These are phyloP conservation scores for Eupsittula cactorum DNA, from an alignment of 2,113 vertebrate genomes.

Conservation along the genomic window DNA sequence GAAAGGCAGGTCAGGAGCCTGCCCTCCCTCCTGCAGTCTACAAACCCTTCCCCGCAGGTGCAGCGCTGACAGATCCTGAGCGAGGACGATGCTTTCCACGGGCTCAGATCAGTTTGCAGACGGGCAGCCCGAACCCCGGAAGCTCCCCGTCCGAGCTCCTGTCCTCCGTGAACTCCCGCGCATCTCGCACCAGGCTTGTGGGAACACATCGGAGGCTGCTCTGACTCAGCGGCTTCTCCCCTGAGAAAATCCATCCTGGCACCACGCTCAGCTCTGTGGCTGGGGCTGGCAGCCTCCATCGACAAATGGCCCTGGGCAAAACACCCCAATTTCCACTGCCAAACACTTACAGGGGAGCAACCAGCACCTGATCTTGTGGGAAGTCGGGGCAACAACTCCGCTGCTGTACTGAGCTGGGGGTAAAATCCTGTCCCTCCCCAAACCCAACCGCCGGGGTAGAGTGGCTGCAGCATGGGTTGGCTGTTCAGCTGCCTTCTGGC, in stretches of 20 bases:
- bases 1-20: slow-evolving; percentile 31
- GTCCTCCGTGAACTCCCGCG: not conserved
- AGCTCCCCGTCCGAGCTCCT: not conserved
- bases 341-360: not conserved
- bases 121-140: not conserved
- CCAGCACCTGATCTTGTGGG: not conserved
- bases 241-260: slow-evolving; percentile 51
- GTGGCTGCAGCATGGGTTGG: not conserved
- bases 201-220: slow-evolving; percentile 13
- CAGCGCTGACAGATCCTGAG: not conserved
- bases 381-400: accelerated
- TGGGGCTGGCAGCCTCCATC: slow-evolving; percentile 31
- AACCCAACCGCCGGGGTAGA: not conserved
- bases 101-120: not conserved
- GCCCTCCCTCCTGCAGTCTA: not conserved
- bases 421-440: not conserved
- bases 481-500: not conserved
- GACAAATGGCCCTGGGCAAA: slow-evolving; percentile 18
- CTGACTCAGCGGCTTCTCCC: slow-evolving; percentile 59
- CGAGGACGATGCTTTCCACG: not conserved
- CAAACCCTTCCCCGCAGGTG: not conserved
- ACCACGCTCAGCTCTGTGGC: not conserved
- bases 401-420: not conserved
- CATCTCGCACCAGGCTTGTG: slow-evolving; percentile 10
- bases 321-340: slow-evolving; percentile 21